Evolutionary conservation across 2,797 vertebrate species (phyloP), one percentile per base, ranked within the genome.

Genomic region (Sebastes hubbsi): DNA sequence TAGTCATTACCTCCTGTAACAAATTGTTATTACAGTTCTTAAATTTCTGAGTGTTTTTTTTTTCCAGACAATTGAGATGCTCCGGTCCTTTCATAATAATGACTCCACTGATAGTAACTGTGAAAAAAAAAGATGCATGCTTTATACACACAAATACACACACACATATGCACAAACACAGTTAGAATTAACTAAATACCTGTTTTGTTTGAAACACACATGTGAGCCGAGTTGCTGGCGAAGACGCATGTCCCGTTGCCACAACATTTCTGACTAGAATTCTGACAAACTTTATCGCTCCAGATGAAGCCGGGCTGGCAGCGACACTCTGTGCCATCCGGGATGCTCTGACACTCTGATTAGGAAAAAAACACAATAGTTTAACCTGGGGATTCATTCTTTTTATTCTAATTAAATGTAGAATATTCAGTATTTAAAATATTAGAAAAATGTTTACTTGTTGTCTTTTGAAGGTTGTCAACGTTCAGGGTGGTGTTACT

Each of bases 41-140:
- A 70, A 34, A 54, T 0, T 0, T 0, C 0, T 0, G 0, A 2
- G 42, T 2, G 0, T 0, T 0, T 2, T 2, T 0, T 0, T 58
- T 4, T 4, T 0, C 0, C 58, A 84, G 8, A 63, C 83, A 74
- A 0, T 0, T 0, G 0, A 1, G 0, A 65, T 67, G 56, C 0
- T 0, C 0, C 0, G 0, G 0, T 0, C 0, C 0, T 0, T 0
- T 0, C 10, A 93, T 6, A 2, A 0, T 38, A n/a, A 92, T 1
- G 8, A 3, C 8, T 71, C 94, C 95, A 0, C 0, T 52, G 10
- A 95, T 12, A 4, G 1, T 11, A 22, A 95, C 95, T 96, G 71
- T 16, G 13, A 52, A 69, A 46, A 56, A 55, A 49, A 61, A 30
- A 20, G 11, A 8, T 27, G 3, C 2, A 49, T 42, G 30, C 5